These are phyloP conservation scores for Florisuga fusca DNA, from an alignment of 2,797 vertebrate genomes.

Conservation along the genomic window DNA sequence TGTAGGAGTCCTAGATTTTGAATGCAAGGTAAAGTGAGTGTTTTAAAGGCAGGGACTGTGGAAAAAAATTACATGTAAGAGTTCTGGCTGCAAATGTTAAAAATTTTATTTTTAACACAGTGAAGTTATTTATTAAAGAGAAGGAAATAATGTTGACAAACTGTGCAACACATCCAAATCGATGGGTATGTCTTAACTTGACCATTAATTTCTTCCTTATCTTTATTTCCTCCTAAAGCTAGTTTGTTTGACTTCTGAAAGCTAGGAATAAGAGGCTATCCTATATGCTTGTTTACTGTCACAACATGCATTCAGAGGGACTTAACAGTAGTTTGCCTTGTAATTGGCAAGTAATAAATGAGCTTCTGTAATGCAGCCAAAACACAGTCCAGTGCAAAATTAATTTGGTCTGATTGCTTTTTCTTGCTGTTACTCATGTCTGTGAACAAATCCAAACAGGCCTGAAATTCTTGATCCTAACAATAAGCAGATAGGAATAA, in stretches of 20 bases:
- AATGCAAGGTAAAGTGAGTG: background rate
- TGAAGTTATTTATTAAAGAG: background rate
- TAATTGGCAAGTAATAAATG: background rate
- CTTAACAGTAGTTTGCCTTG: background rate
- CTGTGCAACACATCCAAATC: background rate
- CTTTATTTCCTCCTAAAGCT: background rate
- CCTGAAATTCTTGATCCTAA: background rate
- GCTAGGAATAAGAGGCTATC: background rate
- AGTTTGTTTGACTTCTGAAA: background rate
- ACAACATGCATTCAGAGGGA: background rate
- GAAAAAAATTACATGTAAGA: background rate
- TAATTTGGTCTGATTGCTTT: background rate
- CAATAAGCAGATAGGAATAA: background rate
- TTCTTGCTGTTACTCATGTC: background rate
- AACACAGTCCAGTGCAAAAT: background rate
- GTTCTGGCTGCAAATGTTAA: background rate
- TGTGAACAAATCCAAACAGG: background rate
- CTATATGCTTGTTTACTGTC: background rate
- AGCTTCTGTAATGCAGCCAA: background rate
- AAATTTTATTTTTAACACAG: background rate
- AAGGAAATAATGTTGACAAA: background rate
- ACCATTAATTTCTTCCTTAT: background rate
- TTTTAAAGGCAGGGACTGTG: background rate
- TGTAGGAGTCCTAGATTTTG: background rate
- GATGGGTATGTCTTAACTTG: background rate